Base-by-base conservation (phyloP, 2,113 vertebrate species). In the Anser cygnoides region DNA sequence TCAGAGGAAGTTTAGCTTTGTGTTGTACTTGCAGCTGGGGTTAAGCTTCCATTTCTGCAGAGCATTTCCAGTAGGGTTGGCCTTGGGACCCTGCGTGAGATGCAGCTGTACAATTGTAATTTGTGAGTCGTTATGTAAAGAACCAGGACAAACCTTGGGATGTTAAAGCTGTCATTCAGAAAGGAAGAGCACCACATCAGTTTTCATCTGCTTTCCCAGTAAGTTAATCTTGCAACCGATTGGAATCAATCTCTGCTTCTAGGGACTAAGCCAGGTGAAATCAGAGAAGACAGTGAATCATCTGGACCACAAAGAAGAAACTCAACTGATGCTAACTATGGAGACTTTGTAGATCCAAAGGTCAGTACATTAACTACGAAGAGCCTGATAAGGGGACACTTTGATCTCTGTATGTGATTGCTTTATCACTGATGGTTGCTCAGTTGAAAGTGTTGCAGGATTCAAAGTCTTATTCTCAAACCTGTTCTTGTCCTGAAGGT, bases 331-430 rank as follows among this genome's bases (percentile, higher is more conserved):
- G 97, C 87, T 23, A 98, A 75, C 85, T 94, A 96, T 35, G 97
- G 97, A 84, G 98, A 98, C 79, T 96, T 87, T 26, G 55, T 97
- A 68, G 97, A 98, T 87, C 97, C 97, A 76, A 98, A 98, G 98
- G 98, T 98, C 91, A 92, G 98, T 96, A 55, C 28, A 2, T 49
- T 7, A n/a, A 16, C 70, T 87, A 12, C 2, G 15, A 46, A 61
- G 77, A 76, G 66, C 11, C 17, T 43, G 84, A 81, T 84, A 90
- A 84, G 4, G 75, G 54, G 26, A 58, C 85, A 70, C 20, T 84
- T 87, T 28, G 28, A 0, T 8, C 71, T 89, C 66, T 70, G 29
- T 52, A 16, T 74, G 75, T 5, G 50, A 26, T n/a, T 25, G 46
- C 74, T 85, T 95, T 81, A 49, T 73, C 37, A 23, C 6, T 0